A percentile compares a stretch with the other conserved stretches of the same genome.
Conservation (phyloP, 2,888 invertebrate genomes). For the Cetonia aurata region DNA sequence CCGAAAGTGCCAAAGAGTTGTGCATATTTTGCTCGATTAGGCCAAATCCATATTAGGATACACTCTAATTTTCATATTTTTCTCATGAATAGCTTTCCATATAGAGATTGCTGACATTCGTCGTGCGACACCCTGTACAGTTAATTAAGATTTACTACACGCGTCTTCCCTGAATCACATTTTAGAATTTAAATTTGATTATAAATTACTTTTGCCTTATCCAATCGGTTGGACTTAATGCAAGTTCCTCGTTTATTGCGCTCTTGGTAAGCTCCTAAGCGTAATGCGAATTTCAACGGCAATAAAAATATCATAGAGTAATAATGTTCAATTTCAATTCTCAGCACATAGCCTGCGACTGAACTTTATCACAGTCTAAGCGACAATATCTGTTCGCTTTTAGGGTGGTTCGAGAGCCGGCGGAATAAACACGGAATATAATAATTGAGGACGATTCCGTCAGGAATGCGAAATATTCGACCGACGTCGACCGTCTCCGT, state of each 20-base stretch:
- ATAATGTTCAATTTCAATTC: conserved; percentile 48
- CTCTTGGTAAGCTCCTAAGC: conserved; percentile 15
- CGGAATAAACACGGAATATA: conserved; percentile 62
- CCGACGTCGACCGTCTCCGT: conserved; percentile 55
- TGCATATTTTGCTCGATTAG: too few species aligned
- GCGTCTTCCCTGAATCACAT: too few species aligned
- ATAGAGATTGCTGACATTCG: too few species aligned
- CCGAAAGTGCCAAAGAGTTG: too few species aligned
- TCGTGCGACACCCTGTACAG: too few species aligned
- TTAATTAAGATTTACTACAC: too few species aligned
- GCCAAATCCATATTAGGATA: too few species aligned
- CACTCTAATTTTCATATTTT: too few species aligned
- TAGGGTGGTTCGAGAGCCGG: conserved; percentile 51
- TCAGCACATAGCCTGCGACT: conserved; percentile 47
- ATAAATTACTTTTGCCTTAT: neutral
- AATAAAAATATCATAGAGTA: conserved; percentile 37
- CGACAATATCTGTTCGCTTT: conserved; percentile 60
- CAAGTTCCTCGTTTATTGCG: conserved; percentile 3
- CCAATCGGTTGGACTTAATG: neutral
- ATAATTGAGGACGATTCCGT: conserved; percentile 58
- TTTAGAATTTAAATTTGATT: too few species aligned
- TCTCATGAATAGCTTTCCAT: too few species aligned
- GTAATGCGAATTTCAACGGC: conserved; percentile 17
- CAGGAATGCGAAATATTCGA: conserved; percentile 60
- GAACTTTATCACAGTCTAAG: conserved; percentile 59